Base-by-base conservation (phyloP, 2,797 vertebrate species). In the Selene dorsalis region DNA sequence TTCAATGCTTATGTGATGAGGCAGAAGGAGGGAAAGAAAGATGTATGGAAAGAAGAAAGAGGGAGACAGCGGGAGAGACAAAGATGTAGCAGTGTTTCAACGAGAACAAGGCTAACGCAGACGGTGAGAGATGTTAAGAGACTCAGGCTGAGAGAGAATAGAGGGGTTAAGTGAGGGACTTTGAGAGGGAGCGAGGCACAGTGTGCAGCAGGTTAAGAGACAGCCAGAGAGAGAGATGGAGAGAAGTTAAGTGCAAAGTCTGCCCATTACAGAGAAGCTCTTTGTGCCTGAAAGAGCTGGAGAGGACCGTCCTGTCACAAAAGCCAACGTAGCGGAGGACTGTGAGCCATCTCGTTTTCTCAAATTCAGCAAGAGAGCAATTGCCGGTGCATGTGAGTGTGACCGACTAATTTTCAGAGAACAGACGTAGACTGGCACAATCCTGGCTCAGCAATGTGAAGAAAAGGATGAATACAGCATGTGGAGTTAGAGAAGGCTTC, bases 121-220 rank as follows among this genome's bases (percentile, higher is more conserved):
- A 79, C 10, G 0, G 69, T 64, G 73, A 81, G 69, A 80, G 76
- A 71, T 69, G 73, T 86, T 77, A 69, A 80, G 65, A 64, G 83
- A 79, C 65, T 53, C 67, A 58, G 69, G 62, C 79, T 71, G 65
- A 73, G 66, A 70, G 57, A 69, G 67, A 84, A 84, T 1, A 43
- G 53, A 77, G 69, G 82, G 84, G 87, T 90, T 88, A 89, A 90
- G 76, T 87, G 85, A 81, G 35, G 56, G 73, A 74, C 75, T 20
- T 13, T 32, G 70, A 63, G 72, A 79, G 63, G 74, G 70, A 75
- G 70, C 76, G 53, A 61, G 38, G 52, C 62, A 74, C 62, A 70
- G 69, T 45, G 32, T 39, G 22, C 28, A 38, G 67, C 63, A 66
- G 78, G 66, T 72, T 72, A 69, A 74, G 78, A 85, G 81, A 72